Conservation (phyloP, 37 sponge, comb jelly and placozoan species). For the Cliona cf. orientalis region DNA sequence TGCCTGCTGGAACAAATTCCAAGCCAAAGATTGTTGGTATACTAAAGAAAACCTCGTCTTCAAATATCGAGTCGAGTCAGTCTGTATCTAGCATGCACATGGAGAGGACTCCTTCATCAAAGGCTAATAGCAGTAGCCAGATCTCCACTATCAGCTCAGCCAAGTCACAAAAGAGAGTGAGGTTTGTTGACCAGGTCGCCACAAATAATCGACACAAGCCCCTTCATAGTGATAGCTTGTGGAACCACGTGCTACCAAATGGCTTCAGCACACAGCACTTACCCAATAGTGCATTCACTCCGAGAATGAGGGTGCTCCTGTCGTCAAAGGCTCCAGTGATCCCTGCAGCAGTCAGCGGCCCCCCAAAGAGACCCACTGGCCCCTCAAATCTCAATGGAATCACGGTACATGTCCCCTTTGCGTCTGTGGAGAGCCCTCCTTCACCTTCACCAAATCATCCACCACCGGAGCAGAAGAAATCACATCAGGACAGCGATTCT, state of each 20-base stretch:
- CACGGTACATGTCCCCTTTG: slow-evolving; percentile 29
- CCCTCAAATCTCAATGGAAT: slow-evolving; percentile 3
- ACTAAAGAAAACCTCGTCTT: too few relatives aligned
- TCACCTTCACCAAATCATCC: too few relatives aligned
- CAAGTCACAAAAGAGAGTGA: slow-evolving; percentile 26
- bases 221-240: not conserved
- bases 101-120: not conserved
- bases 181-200: slow-evolving; percentile 25
- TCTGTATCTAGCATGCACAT: not conserved
- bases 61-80: slow-evolving; percentile 2
- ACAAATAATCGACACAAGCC: not conserved
- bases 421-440: not conserved
- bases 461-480: too few relatives aligned
- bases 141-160: not conserved
- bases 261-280: not conserved
- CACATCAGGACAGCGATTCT: too few relatives aligned
- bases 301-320: slow-evolving; percentile 45
- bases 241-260: slow-evolving; percentile 37
- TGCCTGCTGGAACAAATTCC: not conserved
- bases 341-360: not conserved
- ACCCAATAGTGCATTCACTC: slow-evolving; percentile 34
- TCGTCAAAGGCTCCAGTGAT: slow-evolving; percentile 2
- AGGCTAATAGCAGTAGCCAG: not conserved
- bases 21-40: slow-evolving; percentile 45
- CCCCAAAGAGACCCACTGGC: not conserved